These are phyloP conservation scores for Campaea margaritaria DNA, from an alignment of 2,888 invertebrate genomes.

Conservation along the genomic window DNA sequence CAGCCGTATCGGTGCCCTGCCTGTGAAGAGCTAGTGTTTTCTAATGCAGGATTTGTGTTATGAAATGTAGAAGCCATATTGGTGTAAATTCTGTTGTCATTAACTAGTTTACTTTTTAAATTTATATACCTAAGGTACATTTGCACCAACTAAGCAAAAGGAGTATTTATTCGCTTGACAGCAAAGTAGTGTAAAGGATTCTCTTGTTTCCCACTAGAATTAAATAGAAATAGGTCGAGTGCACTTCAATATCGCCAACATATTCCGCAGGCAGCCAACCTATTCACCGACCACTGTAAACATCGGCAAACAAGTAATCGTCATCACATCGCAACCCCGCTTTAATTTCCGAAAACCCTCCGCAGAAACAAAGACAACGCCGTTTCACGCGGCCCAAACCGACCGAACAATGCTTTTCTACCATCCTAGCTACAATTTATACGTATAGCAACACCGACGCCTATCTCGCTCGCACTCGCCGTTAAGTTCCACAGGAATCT, in stretches of 20 bases:
- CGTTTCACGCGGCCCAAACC: constrained; percentile 83
- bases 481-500: constrained; percentile 12
- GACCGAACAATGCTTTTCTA: constrained; percentile 75
- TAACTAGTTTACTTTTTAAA: too few species aligned
- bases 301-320: constrained; percentile 74
- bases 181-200: too few species aligned
- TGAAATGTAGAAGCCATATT: too few species aligned
- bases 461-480: constrained; percentile 60
- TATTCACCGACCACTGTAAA: constrained; percentile 33
- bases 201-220: too few species aligned
- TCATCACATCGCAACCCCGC: constrained; percentile 73
- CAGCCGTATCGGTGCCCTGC: too few species aligned
- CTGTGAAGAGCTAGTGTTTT: too few species aligned
- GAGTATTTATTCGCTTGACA: too few species aligned
- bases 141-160: too few species aligned
- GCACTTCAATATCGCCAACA: background rate
- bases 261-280: constrained; percentile 15
- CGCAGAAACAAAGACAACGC: constrained; percentile 74
- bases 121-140: too few species aligned
- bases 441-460: constrained; percentile 64
- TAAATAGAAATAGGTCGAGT: background rate
- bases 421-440: constrained; percentile 65
- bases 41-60: too few species aligned
- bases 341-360: constrained; percentile 82
- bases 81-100: too few species aligned